Percentiles rank a stretch among this genome's conserved stretches.
Conservation (phyloP, 2,797 vertebrate species). For the Eulemur coronatus region DNA sequence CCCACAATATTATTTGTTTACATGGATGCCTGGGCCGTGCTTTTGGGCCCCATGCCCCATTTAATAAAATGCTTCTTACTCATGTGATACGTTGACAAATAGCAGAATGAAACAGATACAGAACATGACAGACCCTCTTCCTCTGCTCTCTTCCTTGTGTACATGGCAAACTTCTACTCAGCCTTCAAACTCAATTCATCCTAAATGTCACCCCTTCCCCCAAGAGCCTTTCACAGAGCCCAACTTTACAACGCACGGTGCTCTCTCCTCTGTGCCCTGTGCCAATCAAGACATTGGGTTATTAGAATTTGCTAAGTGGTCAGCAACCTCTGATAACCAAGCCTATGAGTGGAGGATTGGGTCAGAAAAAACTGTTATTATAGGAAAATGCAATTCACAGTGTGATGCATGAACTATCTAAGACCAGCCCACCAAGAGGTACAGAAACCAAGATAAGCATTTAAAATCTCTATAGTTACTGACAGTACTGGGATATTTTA, state of each 20-base stretch:
- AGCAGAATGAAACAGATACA: background rate
- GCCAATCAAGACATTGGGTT: background rate
- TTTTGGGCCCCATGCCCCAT: background rate
- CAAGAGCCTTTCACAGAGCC: background rate
- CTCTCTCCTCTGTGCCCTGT: background rate
- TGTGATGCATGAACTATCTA: background rate
- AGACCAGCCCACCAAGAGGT: fast-evolving
- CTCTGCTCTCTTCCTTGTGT: background rate
- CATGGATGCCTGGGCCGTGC: background rate
- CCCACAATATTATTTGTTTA: background rate
- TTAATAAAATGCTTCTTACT: background rate
- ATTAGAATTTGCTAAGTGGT: background rate
- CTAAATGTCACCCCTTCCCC: background rate
- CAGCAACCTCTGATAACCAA: background rate
- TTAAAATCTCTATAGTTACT: background rate
- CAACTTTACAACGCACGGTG: fast-evolving
- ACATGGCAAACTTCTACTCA: background rate
- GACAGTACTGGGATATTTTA: background rate
- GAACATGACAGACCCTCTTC: background rate
- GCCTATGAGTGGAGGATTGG: background rate
- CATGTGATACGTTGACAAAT: background rate
- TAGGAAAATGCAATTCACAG: background rate
- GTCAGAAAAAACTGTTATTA: background rate
- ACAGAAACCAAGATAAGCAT: background rate
- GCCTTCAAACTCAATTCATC: background rate